phyloP scores from a whole-genome alignment of 2,113 vertebrate genomes.

The Myrmecophaga tridactyla region DNA sequence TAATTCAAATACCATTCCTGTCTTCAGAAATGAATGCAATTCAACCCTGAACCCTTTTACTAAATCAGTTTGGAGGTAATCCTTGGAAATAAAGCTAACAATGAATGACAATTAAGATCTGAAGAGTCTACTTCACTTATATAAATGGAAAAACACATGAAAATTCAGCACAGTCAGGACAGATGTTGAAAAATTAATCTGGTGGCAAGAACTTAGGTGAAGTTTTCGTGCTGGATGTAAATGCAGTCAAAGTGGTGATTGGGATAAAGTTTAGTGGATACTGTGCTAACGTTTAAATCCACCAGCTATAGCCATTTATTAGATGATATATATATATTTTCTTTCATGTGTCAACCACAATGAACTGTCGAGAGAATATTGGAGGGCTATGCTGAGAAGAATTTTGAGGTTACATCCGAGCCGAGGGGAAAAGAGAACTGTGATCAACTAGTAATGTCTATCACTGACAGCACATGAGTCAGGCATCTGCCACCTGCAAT shows the following conservation, averaged over 20 bases:
- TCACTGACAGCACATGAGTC: not conserved
- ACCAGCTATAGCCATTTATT: not conserved
- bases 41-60: not conserved
- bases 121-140: slow-evolving; percentile 63
- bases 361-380: not conserved
- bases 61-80: slow-evolving; percentile 28
- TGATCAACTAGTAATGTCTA: not conserved
- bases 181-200: slow-evolving; percentile 73
- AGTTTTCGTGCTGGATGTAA: not conserved
- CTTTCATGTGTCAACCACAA: not conserved
- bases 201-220: slow-evolving; percentile 66
- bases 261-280: slow-evolving; percentile 45
- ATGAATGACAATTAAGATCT: slow-evolving; percentile 71
- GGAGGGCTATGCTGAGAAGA: not conserved
- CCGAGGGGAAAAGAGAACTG: not conserved
- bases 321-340: not conserved
- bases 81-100: slow-evolving; percentile 47
- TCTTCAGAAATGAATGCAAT: not conserved
- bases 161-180: slow-evolving; percentile 59
- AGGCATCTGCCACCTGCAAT: not conserved
- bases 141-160: slow-evolving; percentile 69
- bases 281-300: slow-evolving; percentile 44
- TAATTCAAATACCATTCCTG: not conserved
- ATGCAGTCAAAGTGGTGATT: slow-evolving; percentile 57
- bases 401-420: not conserved